Conservation (phyloP, 23 tunicate species). For the Trididemnum miniatum region DNA sequence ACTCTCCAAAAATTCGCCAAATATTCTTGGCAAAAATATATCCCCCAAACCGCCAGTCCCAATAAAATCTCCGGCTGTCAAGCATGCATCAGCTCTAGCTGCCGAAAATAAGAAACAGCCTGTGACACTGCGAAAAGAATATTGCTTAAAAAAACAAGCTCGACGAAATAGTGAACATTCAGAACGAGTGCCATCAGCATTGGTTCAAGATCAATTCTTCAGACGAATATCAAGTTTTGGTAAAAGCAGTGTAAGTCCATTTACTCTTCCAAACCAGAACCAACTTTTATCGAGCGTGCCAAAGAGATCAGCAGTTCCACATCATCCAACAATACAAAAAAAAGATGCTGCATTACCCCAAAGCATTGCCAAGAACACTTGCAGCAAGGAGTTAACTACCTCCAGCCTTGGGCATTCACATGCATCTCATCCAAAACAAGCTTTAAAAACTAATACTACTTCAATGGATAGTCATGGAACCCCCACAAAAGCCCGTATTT, state of each 20-base stretch:
- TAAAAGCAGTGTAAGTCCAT: constrained; percentile 4
- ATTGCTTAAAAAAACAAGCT: constrained; percentile 57
- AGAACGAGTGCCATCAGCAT: background rate
- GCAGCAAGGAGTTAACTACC: background rate
- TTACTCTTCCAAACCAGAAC: background rate
- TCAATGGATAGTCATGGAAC: background rate
- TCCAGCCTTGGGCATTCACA: background rate
- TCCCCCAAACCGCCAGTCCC: constrained; percentile 52
- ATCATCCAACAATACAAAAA: background rate
- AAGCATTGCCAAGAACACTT: background rate
- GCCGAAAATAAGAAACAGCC: background rate
- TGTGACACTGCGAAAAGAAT: constrained; percentile 19
- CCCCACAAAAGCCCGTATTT: background rate
- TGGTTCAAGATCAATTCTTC: constrained; percentile 13
- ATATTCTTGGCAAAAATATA: background rate
- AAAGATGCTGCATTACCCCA: background rate
- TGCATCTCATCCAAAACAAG: background rate
- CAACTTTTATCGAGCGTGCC: background rate
- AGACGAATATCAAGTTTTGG: constrained; percentile 43
- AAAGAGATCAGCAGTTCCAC: background rate
- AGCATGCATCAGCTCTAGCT: constrained; percentile 1
- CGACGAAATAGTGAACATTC: constrained; percentile 69
- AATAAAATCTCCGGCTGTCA: constrained; percentile 16
- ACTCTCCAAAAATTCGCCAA: background rate
- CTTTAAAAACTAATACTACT: background rate